Percentiles rank a stretch among this genome's conserved stretches.
Conservation (phyloP, 2,797 vertebrate genomes). For the Rhinoraja longicauda region DNA sequence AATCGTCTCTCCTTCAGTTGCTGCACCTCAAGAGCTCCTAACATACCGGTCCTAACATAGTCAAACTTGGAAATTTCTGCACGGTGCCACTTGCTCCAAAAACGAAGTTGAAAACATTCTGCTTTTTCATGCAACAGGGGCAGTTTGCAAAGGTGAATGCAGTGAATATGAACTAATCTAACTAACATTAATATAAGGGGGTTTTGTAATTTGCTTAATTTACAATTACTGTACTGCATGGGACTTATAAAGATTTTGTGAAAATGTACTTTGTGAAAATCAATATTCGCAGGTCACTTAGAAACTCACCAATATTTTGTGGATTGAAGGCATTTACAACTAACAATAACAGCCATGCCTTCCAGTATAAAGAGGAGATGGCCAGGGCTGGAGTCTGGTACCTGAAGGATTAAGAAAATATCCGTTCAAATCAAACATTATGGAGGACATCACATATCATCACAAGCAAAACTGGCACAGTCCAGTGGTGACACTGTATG, state of each 20-base stretch:
- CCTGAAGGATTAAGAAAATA: constrained; percentile 57
- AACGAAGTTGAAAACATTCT: not conserved
- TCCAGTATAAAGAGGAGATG: constrained; percentile 95
- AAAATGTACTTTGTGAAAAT: not conserved
- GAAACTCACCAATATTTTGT: constrained; percentile 83
- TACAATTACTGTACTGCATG: not conserved
- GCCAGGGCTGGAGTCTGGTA: constrained; percentile 93
- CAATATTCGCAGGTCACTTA: not conserved
- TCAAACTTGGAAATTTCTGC: too few relatives aligned
- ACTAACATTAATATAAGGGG: not conserved
- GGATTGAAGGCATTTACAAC: constrained; percentile 95
- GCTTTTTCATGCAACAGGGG: not conserved
- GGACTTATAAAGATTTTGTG: fast-evolving
- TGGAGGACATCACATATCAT: not conserved
- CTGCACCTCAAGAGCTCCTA: not conserved
- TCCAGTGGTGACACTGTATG: not conserved
- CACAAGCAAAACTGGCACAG: not conserved
- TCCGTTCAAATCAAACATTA: not conserved
- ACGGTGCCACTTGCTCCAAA: not conserved
- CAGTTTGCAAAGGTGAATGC: not conserved
- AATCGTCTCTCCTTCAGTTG: not conserved
- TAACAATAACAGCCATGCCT: constrained; percentile 90
- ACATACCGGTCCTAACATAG: not conserved
- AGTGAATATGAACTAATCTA: not conserved
- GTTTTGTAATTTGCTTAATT: not conserved